Base-by-base conservation (phyloP, 2,888 invertebrate genomes). In the Phorcus lineatus region DNA sequence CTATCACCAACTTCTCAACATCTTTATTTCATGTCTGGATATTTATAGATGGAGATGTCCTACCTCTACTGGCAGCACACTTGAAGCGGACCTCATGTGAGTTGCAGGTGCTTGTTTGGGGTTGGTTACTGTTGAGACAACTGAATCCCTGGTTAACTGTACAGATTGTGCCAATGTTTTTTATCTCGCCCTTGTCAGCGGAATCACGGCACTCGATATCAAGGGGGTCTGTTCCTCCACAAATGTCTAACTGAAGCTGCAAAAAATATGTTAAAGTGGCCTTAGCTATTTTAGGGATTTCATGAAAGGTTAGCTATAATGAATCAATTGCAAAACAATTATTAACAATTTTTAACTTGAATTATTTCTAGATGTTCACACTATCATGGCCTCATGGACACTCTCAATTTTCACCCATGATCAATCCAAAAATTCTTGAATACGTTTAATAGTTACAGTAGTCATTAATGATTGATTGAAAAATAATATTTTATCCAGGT, bases 41-140 rank as follows among this genome's bases (percentile, higher is more conserved):
- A n/a, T 70, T 9, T 31, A 7, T 70, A 31, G 28, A 11, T 1
- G 11, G 11, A 13, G 11, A 17, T 13, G 16, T 53, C 80, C 81
- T 76, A 89, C 88, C 88, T 82, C 86, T 82, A 36, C 83, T 67
- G 2, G 80, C 83, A 28, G 86, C 81, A 82, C 88, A 89, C 77
- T 86, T 86, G 81, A 86, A 89, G 28, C 86, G 83, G 9, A 89
- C 81, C 79, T 87, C 84, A 74, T 86, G 88, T 67, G 86, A 81
- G n/a, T 80, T 75, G 74, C 78, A 81, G 1, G 36, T 52, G 31
- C 80, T 81, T 3, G 17, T 9, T 13, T 53, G 16, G 9, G 74
- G 28, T 31, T 77, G 78, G 13, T 75, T 36, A n/a, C 16, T n/a
- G 78, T 81, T 78, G 40, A 17, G 7, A 57, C 78, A 78, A 22